Evolutionary conservation across 2,113 vertebrate genomes (phyloP).

Genomic region (Oenanthe oenanthe): DNA sequence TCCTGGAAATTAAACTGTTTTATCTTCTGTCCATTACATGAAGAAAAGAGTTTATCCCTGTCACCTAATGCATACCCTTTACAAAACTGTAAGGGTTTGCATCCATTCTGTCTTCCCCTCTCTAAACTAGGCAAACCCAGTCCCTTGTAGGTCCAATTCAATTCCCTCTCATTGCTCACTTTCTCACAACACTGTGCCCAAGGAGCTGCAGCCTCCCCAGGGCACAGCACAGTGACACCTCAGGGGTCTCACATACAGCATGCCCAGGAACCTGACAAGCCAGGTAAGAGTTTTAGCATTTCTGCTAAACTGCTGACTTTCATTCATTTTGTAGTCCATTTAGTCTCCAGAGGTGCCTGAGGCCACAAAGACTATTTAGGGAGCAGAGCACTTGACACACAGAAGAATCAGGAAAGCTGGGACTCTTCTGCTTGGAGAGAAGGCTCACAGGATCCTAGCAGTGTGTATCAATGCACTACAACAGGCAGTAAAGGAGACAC

Average conservation of each 20-base stretch:
- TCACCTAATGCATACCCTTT: background rate
- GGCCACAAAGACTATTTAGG: background rate
- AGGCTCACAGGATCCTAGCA: background rate
- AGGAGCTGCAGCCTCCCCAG: background rate
- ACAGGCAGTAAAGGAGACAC: background rate
- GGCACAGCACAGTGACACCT: background rate
- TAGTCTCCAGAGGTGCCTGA: background rate
- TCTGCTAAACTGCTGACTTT: background rate
- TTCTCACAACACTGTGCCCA: background rate
- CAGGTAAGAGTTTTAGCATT: background rate
- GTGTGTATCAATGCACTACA: background rate
- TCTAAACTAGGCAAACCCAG: background rate
- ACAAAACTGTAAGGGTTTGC: background rate
- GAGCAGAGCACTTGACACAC: background rate
- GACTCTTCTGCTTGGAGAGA: background rate
- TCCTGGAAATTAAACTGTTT: background rate
- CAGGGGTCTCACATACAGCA: background rate
- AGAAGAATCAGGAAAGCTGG: background rate
- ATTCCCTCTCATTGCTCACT: background rate
- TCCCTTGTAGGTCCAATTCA: background rate
- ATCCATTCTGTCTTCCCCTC: background rate
- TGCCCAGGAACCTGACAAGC: background rate
- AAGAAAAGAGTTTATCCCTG: background rate
- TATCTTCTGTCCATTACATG: background rate
- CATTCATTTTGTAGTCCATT: background rate